Base-by-base conservation (phyloP, 2,888 invertebrate species). In the Opisthograptis luteolata region DNA sequence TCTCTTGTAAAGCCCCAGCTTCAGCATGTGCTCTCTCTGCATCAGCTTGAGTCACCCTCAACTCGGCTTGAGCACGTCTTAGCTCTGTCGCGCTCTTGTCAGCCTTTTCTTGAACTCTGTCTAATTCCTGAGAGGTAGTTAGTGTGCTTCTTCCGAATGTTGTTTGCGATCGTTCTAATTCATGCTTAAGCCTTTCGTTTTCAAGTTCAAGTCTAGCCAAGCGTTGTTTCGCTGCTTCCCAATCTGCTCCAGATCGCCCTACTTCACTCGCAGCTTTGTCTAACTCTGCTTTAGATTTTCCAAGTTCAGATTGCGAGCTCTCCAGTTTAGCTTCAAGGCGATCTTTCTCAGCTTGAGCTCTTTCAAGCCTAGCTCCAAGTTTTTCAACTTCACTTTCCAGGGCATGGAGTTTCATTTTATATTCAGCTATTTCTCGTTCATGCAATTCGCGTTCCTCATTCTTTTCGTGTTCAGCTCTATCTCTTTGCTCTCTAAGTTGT, bases 401-500 rank as follows among this genome's bases (percentile, higher is more conserved):
- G 9, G 96, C 94, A 71, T 97, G 97, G 53, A 98, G 92, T 85
- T 98, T 98, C 94, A 98, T 96, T 87, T 98, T 98, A 76, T 97
- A 97, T 81, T 99, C 98, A 42, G 98, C 97, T 68, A 98, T 94
- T 81, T 98, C 97, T 67, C 98, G 93, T 80, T 98, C 97, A 77
- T 97, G 97, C 10, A 97, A 91, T 72, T 98, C 98, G 58, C 98
- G 93, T 82, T 99, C 99, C 85, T 99, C 99, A 65, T 97, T 96
- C 77, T 98, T 96, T 73, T 99, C 99, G 66, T 97, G 96, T 85
- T 99, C 98, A 28, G 98, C 97, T 66, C 98, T 93, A 74, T 99
- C 98, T 75, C 98, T 93, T 79, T 99, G 98, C 76, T 99, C 98
- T 64, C 97, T 91, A 57, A 98, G 89, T 79, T 98, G 98, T 64